Base-by-base conservation (phyloP, 2,797 vertebrate species). In the Odontamblyopus rebecca region DNA sequence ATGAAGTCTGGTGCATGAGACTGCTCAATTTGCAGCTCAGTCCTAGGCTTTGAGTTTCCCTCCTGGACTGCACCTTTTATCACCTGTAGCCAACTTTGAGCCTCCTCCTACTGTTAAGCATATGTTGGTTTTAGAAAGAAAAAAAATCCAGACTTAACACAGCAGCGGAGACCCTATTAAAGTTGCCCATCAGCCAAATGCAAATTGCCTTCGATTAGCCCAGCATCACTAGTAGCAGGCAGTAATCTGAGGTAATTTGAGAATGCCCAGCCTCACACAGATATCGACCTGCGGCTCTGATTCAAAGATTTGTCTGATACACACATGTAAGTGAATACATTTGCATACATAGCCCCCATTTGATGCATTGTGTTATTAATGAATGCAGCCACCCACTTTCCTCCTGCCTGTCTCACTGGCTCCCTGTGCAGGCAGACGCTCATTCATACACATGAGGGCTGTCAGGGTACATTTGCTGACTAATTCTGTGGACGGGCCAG, bases 191-290 rank as follows among this genome's bases (percentile, higher is more conserved):
- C 88, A 86, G 89, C 86, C 74, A 82, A 88, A 91, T 91, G 89
- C 85, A 89, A 90, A 91, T 91, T 74, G 70, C 15, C 73, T 91
- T 92, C 78, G 87, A 91, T 91, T 88, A 85, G 78, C 74, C 65
- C 74, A 19, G 84, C 81, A 38, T 60, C 41, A 80, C 67, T 78
- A 71, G 81, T 66, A 80, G 89, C 77, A 82, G 80, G 74, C 71
- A 75, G 78, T 88, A 82, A 88, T 87, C 80, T 76, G 75, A 83
- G 72, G 77, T 86, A 81, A 86, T 87, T 86, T 85, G 67, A 83
- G 75, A 86, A 78, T 12, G 59, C 38, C 72, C 23, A 70, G 70
- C 71, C 75, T 82, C 78, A 72, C 82, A 76, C 70, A 56, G 69
- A 76, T 83, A 87, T 89, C 44, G 84, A 89, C 78, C 80, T 41